Percentiles rank a stretch among this genome's conserved stretches.
These are phyloP conservation scores for Pipistrellus nathusii DNA, from an alignment of 2,797 vertebrate genomes.

Conservation along the genomic window DNA sequence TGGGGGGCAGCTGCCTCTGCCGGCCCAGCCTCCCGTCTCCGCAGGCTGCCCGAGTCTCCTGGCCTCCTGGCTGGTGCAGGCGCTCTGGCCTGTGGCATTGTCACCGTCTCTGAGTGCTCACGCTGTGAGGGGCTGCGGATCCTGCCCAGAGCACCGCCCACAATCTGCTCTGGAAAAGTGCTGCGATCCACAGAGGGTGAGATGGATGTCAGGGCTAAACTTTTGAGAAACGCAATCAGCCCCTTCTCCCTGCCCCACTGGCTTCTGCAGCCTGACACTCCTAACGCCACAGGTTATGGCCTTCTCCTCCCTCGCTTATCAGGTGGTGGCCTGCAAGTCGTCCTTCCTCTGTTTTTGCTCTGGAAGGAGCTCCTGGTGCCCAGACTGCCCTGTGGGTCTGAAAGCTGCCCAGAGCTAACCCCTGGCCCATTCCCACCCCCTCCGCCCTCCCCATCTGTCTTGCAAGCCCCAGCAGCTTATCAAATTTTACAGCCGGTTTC, in stretches of 20 bases:
- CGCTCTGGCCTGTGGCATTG: neutral
- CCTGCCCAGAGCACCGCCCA: neutral
- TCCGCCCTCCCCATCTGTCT: constrained; percentile 42
- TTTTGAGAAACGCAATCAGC: neutral
- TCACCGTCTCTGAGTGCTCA: neutral
- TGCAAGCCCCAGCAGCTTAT: neutral
- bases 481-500: constrained; percentile 42
- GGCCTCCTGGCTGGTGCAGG: too few species aligned
- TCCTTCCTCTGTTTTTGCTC: neutral
- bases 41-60: too few species aligned
- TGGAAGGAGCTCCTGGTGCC: neutral
- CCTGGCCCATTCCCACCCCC: neutral
- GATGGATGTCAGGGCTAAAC: neutral
- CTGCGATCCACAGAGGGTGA: neutral
- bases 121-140: neutral
- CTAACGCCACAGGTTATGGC: constrained; percentile 7
- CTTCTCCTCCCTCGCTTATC: neutral
- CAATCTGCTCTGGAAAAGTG: neutral
- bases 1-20: rapidly evolving
- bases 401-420: constrained; percentile 33
- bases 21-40: neutral
- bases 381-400: constrained; percentile 1
- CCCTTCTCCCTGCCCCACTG: neutral
- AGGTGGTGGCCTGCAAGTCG: neutral
- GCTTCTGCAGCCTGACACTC: constrained; percentile 34